Base-by-base conservation (phyloP, 1,140 invertebrate species). In the Mesaphorura yosii region DNA sequence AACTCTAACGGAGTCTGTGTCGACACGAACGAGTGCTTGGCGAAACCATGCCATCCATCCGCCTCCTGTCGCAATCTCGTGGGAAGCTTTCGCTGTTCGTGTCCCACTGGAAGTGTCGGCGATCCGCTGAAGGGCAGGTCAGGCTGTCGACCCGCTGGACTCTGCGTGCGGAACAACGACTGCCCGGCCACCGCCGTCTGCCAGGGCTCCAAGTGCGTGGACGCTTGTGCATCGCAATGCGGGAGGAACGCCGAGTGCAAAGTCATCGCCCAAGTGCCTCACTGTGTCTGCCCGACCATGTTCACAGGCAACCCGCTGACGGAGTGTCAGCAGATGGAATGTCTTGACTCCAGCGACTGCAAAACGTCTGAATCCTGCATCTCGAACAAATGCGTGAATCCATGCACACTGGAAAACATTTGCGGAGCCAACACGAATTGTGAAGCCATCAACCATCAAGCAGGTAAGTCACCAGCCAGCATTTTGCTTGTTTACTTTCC, bases 371-470 rank as follows among this genome's bases (percentile, higher is more conserved):
- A 92, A 72, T 70, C 84, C n/a, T 93, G 89, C 67, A 70, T 81
- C 14, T 76, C 77, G 19, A 82, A 78, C 19, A 80, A 86, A 67
- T 93, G 89, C 17, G 82, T 84, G 60, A 76, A 73, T 65, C 75
- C 75, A 51, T 88, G 86, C 67, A 71, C 79, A 66, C 69, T 42
- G 68, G 68, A 55, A 41, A 58, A 7, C 50, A 52, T 39, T 53
- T 92, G 88, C 64, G 88, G 88, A 1, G 76, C 79, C 54, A 82
- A 84, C 63, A 82, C 87, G 1, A 75, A 78, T 42, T 88, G 86
- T 65, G 70, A 70, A 14, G 73, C 81, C 0, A 69, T 77, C 17
- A 78, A 82, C 64, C 86, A 89, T 56, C n/a, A n/a, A n/a, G n/a
- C n/a, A n/a, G n/a, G n/a, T n/a, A n/a, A n/a, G n/a, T n/a, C n/a